Conservation (phyloP, 2,888 invertebrate species). For the Slavum lentiscoides region DNA sequence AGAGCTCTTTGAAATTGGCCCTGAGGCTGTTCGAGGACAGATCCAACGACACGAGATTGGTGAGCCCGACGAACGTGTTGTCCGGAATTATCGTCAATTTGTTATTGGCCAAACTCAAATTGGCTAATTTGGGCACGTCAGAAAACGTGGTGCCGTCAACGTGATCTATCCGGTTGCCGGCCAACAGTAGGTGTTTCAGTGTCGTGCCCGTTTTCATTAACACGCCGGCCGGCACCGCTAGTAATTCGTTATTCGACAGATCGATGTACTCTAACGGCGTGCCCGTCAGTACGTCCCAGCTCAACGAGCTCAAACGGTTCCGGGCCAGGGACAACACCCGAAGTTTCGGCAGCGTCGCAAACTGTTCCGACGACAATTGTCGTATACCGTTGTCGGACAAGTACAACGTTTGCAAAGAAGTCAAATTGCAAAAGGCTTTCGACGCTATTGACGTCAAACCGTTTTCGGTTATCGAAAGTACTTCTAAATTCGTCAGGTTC, state of each 20-base stretch:
- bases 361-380: constrained; percentile 78
- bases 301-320: constrained; percentile 74
- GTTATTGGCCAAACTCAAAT: constrained; percentile 78
- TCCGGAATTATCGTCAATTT: constrained; percentile 82
- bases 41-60: constrained; percentile 77
- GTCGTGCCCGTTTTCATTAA: constrained; percentile 80
- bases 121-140: constrained; percentile 76
- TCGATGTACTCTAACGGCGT: constrained; percentile 80
- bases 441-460: constrained; percentile 72
- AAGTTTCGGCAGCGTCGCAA: constrained; percentile 74
- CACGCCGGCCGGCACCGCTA: constrained; percentile 77
- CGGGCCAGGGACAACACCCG: constrained; percentile 73
- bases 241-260: constrained; percentile 76
- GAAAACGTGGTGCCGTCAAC: constrained; percentile 86
- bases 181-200: constrained; percentile 75
- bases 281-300: constrained; percentile 77
- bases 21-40: constrained; percentile 79
- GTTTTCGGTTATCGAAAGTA: constrained; percentile 75
- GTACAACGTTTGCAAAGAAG: constrained; percentile 77
- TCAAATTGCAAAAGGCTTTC: constrained; percentile 76
- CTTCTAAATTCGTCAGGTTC: constrained; percentile 71
- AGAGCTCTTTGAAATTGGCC: constrained; percentile 84
- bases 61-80: constrained; percentile 82
- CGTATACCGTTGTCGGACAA: constrained; percentile 76
- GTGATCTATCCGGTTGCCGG: constrained; percentile 80